Evolutionary conservation across 2,797 vertebrate species (phyloP), one percentile per base, ranked within the genome.

Genomic region (Pipistrellus pygmaeus): DNA sequence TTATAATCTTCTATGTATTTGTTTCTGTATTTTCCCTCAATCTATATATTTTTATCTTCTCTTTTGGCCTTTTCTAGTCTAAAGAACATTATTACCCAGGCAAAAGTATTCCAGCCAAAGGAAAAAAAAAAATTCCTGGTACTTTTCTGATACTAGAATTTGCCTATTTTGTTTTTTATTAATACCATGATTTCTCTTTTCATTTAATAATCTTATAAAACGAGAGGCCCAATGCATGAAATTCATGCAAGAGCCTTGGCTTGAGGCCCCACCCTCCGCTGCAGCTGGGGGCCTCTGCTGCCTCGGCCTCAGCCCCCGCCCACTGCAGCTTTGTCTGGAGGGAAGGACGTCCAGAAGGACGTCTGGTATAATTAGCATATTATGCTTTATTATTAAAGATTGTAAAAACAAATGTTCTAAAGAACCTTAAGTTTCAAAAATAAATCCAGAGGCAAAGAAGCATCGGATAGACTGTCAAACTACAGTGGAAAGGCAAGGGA

Each of bases 61-160:
- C 21, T 46, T 90, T 69, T 80, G 18, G 1, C 3, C 1, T 69
- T 89, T 91, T 91, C 64, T 64, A 77, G 17, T 77, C 41, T 41
- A 73, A 35, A 41, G 90, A 88, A 91, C 21, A 76, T 53, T 41
- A 32, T 78, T 88, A 71, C 4, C 8, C 30, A 80, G 6, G 20
- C 8, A 91, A 82, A 66, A 88, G 78, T 75, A 62, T 51, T 78
- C 21, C 88, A 66, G 53, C 11, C 20, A 72, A 71, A 71, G 18
- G 13, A 5, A 76, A 82, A 90, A 53, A 53, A 90, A 53, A 35
- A 44, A 0, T 20, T 72, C 38, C 76, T 60, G 18, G 27, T 73
- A 51, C 17, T 81, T 89, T 82, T 91, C 55, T 77, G 15, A 84
- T 69, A 30, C 14, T 85, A 92, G 55, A 57, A 32, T 90, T 92